Evolutionary conservation across 2,888 invertebrate species (phyloP), one percentile per base, ranked within the genome.

Genomic region (Andrena chrysosceles): DNA sequence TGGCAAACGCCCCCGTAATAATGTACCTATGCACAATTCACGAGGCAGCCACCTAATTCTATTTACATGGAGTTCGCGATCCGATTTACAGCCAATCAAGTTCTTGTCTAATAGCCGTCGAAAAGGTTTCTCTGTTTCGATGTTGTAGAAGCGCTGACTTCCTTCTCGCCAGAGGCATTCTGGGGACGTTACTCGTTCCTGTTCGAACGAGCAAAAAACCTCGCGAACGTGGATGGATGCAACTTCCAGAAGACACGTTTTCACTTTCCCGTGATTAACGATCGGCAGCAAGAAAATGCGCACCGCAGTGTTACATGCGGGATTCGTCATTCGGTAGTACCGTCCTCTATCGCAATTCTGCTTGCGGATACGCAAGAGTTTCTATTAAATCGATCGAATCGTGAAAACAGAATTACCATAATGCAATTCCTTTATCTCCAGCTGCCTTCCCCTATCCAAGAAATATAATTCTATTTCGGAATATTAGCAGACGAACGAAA

Each of bases 221-320:
- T 16, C 26, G 10, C 42, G 16, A 70, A 70, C 60, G 70, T 62
- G 66, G 59, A 79, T 31, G 68, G 49, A 72, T 13, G 67, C 35
- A 29, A 33, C 29, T 23, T 52, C 56, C 20, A 29, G 64, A 73
- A 52, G 72, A 83, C 73, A 33, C 59, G 71, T 81, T 77, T 81
- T 77, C 79, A 81, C 84, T 81, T 84, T 84, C 85, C 68, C 68
- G 77, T 52, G 81, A 84, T 81, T 75, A 75, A 72, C 74, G 72
- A 42, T 60, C 54, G 16, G 56, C 72, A 54, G 42, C 29, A 71
- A 73, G 77, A 72, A 81, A 83, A 64, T 56, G 42, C 66, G 23
- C 67, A 13, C 16, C 54, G 54, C 69, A 31, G 62, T 70, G 62
- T 49, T 60, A 67, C 29, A 16, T 49, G 52, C 26, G 66, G 31